A percentile compares a stretch with the other conserved stretches of the same genome.
phyloP scores from a whole-genome alignment of 2,113 vertebrate species.

The Arenaria interpres region DNA sequence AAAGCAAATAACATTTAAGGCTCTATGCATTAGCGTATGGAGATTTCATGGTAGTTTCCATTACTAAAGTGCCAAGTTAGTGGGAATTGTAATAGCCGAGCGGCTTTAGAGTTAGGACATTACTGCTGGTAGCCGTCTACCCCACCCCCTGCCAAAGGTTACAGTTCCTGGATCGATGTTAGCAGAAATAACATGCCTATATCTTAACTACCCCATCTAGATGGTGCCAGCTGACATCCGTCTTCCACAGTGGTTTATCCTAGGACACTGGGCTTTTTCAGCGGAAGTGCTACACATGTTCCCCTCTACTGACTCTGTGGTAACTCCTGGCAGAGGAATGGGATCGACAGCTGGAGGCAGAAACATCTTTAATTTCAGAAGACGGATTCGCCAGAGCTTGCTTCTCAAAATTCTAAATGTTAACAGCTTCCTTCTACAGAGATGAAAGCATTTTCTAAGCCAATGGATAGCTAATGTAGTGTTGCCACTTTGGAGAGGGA shows the following conservation, averaged over 20 bases:
- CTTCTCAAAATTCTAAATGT: neutral
- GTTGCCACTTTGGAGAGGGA: neutral
- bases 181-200: neutral
- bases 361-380: neutral
- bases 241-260: neutral
- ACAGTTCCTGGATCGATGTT: neutral
- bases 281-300: neutral
- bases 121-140: neutral
- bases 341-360: slow-evolving; percentile 14
- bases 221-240: neutral
- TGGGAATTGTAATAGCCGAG: neutral
- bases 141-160: neutral
- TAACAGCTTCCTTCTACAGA: neutral
- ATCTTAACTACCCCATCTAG: neutral
- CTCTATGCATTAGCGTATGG: neutral
- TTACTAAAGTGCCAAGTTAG: neutral
- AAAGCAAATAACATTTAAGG: slow-evolving; percentile 25
- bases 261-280: neutral
- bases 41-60: slow-evolving; percentile 16
- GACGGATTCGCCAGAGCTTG: neutral
- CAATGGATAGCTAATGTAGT: neutral
- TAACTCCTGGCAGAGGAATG: neutral
- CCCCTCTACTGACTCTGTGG: neutral
- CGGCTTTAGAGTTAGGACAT: neutral
- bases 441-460: neutral